These are phyloP conservation scores for Zosterops pallidus DNA, from an alignment of 2,113 vertebrate species.

Conservation along the genomic window DNA sequence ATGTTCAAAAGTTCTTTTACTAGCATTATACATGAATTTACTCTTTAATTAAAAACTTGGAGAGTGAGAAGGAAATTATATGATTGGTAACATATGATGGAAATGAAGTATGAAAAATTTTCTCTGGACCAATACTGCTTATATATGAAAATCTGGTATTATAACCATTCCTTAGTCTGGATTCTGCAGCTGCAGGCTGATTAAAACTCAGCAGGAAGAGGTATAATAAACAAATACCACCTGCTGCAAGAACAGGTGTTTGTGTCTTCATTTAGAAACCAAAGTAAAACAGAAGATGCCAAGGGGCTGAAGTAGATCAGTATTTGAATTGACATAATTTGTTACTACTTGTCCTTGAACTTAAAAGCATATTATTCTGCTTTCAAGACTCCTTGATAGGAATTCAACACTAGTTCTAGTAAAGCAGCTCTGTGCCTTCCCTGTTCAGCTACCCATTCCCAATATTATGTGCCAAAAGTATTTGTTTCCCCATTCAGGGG, in stretches of 20 bases:
- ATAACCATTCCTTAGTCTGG: conserved; percentile 62
- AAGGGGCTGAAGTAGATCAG: conserved; percentile 51
- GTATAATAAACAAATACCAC: conserved; percentile 78
- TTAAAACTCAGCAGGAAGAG: conserved; percentile 77
- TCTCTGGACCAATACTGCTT: conserved; percentile 33
- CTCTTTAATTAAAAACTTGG: conserved; percentile 70
- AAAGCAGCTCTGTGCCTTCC: conserved; percentile 42
- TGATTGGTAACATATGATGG: conserved; percentile 66
- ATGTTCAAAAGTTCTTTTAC: conserved; percentile 53
- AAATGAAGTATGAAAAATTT: conserved; percentile 52
- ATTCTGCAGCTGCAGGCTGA: conserved; percentile 73
- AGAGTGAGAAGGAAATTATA: conserved; percentile 45
- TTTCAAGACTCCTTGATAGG: conserved; percentile 27
- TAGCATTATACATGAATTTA: conserved; percentile 50
- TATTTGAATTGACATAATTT: conserved; percentile 60
- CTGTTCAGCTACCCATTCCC: neutral
- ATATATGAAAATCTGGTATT: conserved; percentile 50
- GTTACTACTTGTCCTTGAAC: conserved; percentile 67
- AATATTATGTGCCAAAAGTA: neutral
- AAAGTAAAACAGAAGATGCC: conserved; percentile 65
- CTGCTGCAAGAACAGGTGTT: conserved; percentile 79
- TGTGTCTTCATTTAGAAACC: conserved; percentile 74
- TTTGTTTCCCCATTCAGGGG: neutral
- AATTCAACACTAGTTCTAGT: neutral
- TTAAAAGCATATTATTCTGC: conserved; percentile 38